Conservation (phyloP, 2,888 invertebrate species). For the Ophion slaviceki region DNA sequence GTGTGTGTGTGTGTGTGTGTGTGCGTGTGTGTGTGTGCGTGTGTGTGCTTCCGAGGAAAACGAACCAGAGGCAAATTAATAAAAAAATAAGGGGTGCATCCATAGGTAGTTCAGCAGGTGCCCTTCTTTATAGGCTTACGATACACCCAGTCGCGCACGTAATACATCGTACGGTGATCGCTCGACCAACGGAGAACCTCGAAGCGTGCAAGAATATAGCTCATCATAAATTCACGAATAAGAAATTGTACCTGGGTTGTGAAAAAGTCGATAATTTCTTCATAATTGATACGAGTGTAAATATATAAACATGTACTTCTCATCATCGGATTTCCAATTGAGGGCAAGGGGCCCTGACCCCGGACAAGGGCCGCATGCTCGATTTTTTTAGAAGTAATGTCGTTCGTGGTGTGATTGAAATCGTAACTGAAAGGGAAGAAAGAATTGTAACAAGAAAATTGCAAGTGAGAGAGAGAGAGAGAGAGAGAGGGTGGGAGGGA, state of each 20-base stretch:
- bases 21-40: too few relatives aligned
- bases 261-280: background rate
- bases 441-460: background rate
- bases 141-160: too few relatives aligned
- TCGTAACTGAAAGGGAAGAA: background rate
- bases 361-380: background rate
- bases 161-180: too few relatives aligned
- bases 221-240: conserved; percentile 1
- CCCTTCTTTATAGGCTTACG: background rate
- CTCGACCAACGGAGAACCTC: background rate
- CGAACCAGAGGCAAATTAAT: conserved; percentile 19
- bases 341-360: background rate
- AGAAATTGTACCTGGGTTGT: background rate
- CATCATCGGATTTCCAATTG: background rate
- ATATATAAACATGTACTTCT: background rate
- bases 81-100: conserved; percentile 32
- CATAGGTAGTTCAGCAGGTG: conserved; percentile 13
- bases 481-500: background rate
- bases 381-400: background rate
- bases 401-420: background rate
- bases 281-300: background rate
- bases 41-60: conserved; percentile 43
- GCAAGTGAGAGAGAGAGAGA: background rate
- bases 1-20: background rate
- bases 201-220: background rate